Conservation (phyloP, 2,888 invertebrate genomes). For the Scaptomyza cyrtandrae region DNA sequence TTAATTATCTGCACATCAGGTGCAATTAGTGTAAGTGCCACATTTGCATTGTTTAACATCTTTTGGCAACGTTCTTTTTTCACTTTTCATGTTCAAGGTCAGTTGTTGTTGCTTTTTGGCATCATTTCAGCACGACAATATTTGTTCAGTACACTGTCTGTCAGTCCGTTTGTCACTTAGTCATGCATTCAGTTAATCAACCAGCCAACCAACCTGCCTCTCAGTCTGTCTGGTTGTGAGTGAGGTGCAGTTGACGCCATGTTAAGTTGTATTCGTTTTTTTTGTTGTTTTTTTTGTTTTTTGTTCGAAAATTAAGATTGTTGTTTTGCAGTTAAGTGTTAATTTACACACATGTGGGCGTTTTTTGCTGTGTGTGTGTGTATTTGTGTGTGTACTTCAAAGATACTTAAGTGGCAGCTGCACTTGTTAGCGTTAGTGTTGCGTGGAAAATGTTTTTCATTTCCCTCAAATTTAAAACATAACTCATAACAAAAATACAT, state of each 20-base stretch:
- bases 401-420: conserved; percentile 34
- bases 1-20: conserved; percentile 55
- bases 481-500: background rate
- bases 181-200: conserved; percentile 16
- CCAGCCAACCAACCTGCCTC: conserved; percentile 8
- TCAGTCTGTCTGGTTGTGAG: background rate
- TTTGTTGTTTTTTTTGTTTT: conserved; percentile 27
- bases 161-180: background rate
- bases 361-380: conserved; percentile 40
- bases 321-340: conserved; percentile 66
- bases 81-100: conserved; percentile 76
- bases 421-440: conserved; percentile 28
- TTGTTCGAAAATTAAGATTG: conserved; percentile 68
- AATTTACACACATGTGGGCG: conserved; percentile 44
- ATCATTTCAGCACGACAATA: conserved; percentile 38
- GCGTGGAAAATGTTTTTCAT: conserved; percentile 23
- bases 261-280: conserved; percentile 57
- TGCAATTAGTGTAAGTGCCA: conserved; percentile 78
- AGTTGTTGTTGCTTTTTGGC: conserved; percentile 33
- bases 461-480: conserved; percentile 4
- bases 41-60: conserved; percentile 65
- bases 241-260: conserved; percentile 31
- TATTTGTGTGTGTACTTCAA: conserved; percentile 55
- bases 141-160: conserved; percentile 7
- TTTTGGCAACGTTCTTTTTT: conserved; percentile 63